These are phyloP conservation scores for Lingula anatina DNA, from an alignment of 2,888 invertebrate genomes.

Conservation along the genomic window DNA sequence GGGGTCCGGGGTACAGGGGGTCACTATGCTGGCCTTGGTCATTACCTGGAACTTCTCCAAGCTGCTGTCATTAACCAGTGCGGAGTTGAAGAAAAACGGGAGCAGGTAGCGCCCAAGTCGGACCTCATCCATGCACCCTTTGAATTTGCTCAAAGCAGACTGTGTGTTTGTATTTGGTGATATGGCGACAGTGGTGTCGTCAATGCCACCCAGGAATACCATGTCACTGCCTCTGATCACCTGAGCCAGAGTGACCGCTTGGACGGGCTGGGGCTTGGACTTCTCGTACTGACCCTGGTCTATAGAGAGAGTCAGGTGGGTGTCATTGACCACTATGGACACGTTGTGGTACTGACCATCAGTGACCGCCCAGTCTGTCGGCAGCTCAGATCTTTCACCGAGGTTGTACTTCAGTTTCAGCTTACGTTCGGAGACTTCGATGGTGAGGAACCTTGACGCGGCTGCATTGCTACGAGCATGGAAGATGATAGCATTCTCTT, in stretches of 20 bases:
- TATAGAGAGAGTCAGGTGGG: too few species aligned
- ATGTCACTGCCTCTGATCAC: too few species aligned
- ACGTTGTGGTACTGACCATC: slow-evolving; percentile 24
- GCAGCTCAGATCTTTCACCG: slow-evolving; percentile 5
- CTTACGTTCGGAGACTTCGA: slow-evolving; percentile 19
- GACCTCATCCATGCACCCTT: slow-evolving; percentile 85
- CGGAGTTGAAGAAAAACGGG: slow-evolving; percentile 71
- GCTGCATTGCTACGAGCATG: slow-evolving; percentile 55
- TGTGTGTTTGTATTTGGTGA: too few species aligned
- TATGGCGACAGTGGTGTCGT: too few species aligned
- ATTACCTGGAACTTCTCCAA: slow-evolving; percentile 16
- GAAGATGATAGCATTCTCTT: slow-evolving; percentile 70
- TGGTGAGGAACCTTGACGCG: slow-evolving; percentile 16
- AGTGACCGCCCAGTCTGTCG: slow-evolving; percentile 11
- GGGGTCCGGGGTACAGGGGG: slow-evolving; percentile 12
- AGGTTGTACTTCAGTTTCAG: slow-evolving; percentile 22
- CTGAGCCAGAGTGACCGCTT: too few species aligned
- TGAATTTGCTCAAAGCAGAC: too few species aligned
- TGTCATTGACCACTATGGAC: slow-evolving; percentile 10
- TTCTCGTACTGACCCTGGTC: too few species aligned
- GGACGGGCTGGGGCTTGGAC: too few species aligned
- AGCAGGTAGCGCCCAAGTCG: slow-evolving; percentile 76
- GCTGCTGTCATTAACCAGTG: slow-evolving; percentile 24
- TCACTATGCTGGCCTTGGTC: background rate
- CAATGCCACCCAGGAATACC: too few species aligned